Evolutionary conservation across 92 coral and sea anemone genomes (phyloP).

Genomic region (Actinernus sp.): DNA sequence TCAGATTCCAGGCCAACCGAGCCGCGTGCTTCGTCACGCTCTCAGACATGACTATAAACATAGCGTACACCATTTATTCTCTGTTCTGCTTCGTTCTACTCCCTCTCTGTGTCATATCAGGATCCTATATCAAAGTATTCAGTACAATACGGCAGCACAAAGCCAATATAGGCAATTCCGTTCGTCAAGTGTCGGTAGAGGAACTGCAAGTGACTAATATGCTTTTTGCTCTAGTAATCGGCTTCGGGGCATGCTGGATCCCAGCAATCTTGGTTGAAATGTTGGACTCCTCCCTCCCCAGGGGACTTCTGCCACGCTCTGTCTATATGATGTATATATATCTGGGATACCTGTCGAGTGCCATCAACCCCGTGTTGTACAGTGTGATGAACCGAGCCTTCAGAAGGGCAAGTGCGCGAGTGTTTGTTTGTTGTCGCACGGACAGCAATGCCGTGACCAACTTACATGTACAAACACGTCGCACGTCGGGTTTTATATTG

Average conservation of each 20-base stretch:
- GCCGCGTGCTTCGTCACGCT: slow-evolving; percentile 59
- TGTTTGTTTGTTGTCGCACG: background rate
- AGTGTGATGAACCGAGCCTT: slow-evolving; percentile 13
- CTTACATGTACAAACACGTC: too few species aligned
- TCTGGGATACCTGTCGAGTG: slow-evolving; percentile 11
- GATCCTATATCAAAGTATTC: slow-evolving; percentile 43
- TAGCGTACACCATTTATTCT: slow-evolving; percentile 9
- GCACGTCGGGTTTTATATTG: too few species aligned
- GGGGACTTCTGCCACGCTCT: slow-evolving; percentile 11
- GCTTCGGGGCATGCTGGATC: slow-evolving; percentile 14
- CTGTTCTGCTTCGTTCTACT: slow-evolving; percentile 15
- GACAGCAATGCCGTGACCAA: too few species aligned
- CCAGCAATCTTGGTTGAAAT: slow-evolving; percentile 7
- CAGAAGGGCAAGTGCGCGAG: slow-evolving; percentile 4
- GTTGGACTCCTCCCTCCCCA: slow-evolving; percentile 8
- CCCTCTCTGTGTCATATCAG: slow-evolving; percentile 24
- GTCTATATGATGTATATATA: slow-evolving; percentile 11
- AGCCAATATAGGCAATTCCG: background rate
- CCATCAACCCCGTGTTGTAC: slow-evolving; percentile 23
- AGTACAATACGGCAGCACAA: slow-evolving; percentile 22
- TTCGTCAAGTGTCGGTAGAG: slow-evolving; percentile 4
- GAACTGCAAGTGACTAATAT: slow-evolving; percentile 5
- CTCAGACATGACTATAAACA: slow-evolving; percentile 1
- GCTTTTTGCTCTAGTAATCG: slow-evolving; percentile 14
- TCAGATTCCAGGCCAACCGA: slow-evolving; percentile 39